These are phyloP conservation scores for Mormyrus proboscirostris DNA, from an alignment of 2,797 vertebrate species.

Conservation along the genomic window DNA sequence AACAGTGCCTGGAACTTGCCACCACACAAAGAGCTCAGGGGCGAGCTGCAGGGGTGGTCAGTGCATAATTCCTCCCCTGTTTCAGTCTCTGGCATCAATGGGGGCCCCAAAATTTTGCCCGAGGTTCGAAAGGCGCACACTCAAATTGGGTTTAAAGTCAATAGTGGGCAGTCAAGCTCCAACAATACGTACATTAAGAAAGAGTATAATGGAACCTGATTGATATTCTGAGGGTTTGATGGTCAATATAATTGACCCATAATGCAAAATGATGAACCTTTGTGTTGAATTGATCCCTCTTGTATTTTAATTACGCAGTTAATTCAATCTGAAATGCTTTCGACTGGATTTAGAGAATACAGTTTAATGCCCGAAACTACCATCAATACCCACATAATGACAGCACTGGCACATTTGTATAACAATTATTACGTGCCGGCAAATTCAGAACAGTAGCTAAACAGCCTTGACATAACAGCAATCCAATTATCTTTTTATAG, in stretches of 20 bases:
- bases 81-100: constrained; percentile 37
- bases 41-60: background rate
- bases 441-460: constrained; percentile 6
- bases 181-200: constrained; percentile 6
- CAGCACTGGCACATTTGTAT: background rate
- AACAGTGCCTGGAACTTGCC: constrained; percentile 25
- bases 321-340: constrained; percentile 19
- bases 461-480: background rate
- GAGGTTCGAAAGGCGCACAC: constrained; percentile 37
- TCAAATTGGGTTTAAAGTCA: constrained; percentile 19
- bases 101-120: constrained; percentile 31
- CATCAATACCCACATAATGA: background rate
- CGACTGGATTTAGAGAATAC: constrained; percentile 5
- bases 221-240: constrained; percentile 13
- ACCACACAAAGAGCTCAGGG: constrained; percentile 32
- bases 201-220: constrained; percentile 4
- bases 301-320: constrained; percentile 14
- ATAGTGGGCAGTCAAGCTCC: background rate
- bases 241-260: constrained; percentile 6
- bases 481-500: background rate
- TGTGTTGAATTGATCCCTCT: background rate
- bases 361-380: background rate
- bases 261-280: constrained; percentile 17
- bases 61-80: background rate
- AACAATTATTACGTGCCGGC: background rate